These are phyloP conservation scores for Centrocercus urophasianus DNA, from an alignment of 2,113 vertebrate genomes.

Conservation along the genomic window DNA sequence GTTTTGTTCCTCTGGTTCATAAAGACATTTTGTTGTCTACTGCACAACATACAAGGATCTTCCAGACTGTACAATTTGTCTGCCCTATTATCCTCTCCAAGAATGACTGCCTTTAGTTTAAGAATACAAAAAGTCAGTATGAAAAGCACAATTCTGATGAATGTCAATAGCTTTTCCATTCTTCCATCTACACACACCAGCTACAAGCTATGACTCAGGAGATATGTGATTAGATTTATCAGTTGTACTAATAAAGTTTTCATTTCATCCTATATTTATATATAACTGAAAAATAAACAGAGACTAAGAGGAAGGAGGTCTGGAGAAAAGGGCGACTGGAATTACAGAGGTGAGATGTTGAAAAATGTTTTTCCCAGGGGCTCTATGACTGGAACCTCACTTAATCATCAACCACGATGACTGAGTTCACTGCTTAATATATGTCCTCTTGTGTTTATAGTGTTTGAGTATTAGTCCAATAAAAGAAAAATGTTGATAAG, in stretches of 20 bases:
- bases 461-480: not conserved
- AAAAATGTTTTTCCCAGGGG: not conserved
- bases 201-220: not conserved
- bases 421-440: not conserved
- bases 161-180: not conserved
- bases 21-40: not conserved
- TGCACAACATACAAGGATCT: not conserved
- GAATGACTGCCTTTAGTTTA: not conserved
- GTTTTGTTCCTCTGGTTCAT: not conserved
- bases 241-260: not conserved
- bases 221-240: not conserved
- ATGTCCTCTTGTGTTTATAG: not conserved
- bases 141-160: not conserved
- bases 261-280: not conserved
- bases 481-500: not conserved
- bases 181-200: not conserved
- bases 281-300: not conserved
- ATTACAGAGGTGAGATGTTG: not conserved
- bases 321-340: not conserved
- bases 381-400: fast-evolving
- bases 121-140: not conserved
- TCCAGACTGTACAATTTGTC: not conserved
- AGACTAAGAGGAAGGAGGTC: not conserved
- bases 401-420: not conserved
- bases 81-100: not conserved